Evolutionary conservation across 2,113 vertebrate genomes (phyloP), one percentile per base, ranked within the genome.

Genomic region (Notechis scutatus): DNA sequence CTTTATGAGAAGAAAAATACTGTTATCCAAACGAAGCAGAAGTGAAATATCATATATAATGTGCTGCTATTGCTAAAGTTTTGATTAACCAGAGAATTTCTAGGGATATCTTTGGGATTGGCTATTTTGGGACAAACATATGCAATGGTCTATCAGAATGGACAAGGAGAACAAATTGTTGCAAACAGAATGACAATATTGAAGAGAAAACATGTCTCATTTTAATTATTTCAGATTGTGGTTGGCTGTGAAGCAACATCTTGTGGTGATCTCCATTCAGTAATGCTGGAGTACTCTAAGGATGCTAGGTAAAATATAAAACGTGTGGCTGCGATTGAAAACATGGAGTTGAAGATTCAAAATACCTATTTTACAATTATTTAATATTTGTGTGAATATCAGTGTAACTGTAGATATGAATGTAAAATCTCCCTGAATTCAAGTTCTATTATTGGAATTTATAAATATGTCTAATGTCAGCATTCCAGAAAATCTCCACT

Each of bases 181-280:
- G 3, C 56, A 64, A 54, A 9, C 29, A 5, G 1, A 85, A 45
- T 54, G 34, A 34, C 50, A 91, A 39, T 18, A 8, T 21, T 29
- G 93, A 2, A 95, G 20, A 10, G 11, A 87, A 12, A 88, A 59
- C 4, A 3, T 45, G 34, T 85, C 6, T 21, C 1, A 14, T 96
- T 94, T 95, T 94, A 64, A 96, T 96, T 95, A 26, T 94, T 97
- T 85, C 96, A 99, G 99, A 99, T 99, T 92, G 99, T 99, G 95
- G 99, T 99, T 92, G 99, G 99, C 24, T 99, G 99, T 96, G 99
- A 99, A 96, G 98, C 98, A 64, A 98, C 98, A 96, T 98, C 98
- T n/a, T 99, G 99, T 96, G 98, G 99, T n/a, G 99, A 99, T 93
- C 98, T 98, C 93, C 99, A 99, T 95, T 99, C 99, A 3, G 99